Conservation (phyloP, 2,888 invertebrate genomes). For the Orchesellides sinensis region DNA sequence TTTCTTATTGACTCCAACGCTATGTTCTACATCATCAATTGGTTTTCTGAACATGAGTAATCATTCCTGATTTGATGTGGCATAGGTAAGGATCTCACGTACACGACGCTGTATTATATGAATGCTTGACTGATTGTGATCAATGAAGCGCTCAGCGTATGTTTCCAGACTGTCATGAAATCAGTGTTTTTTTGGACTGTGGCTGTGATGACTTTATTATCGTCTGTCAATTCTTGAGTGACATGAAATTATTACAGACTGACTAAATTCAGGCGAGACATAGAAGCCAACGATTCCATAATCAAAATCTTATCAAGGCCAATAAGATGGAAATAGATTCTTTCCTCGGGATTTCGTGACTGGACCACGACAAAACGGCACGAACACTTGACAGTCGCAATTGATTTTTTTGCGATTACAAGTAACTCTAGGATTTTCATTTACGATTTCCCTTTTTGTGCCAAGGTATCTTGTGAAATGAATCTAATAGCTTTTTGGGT, state of each 20-base stretch:
- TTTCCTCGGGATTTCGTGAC: too few species aligned
- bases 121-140: constrained; percentile 56
- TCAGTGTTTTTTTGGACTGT: constrained; percentile 33
- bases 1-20: constrained; percentile 4
- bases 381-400: not conserved
- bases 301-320: too few species aligned
- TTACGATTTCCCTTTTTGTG: too few species aligned
- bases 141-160: constrained; percentile 49
- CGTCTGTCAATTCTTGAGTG: constrained; percentile 42
- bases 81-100: constrained; percentile 18
- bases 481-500: too few species aligned
- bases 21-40: not conserved
- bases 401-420: too few species aligned
- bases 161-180: constrained; percentile 37
- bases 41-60: constrained; percentile 42
- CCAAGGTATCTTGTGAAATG: too few species aligned
- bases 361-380: not conserved
- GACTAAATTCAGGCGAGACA: too few species aligned
- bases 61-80: constrained; percentile 27
- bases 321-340: too few species aligned
- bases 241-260: constrained; percentile 24
- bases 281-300: too few species aligned
- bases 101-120: constrained; percentile 48
- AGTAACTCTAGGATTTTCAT: too few species aligned
- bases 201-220: constrained; percentile 47